Evolutionary conservation across 2,797 vertebrate genomes (phyloP).

Genomic region (Sebastes reedi): DNA sequence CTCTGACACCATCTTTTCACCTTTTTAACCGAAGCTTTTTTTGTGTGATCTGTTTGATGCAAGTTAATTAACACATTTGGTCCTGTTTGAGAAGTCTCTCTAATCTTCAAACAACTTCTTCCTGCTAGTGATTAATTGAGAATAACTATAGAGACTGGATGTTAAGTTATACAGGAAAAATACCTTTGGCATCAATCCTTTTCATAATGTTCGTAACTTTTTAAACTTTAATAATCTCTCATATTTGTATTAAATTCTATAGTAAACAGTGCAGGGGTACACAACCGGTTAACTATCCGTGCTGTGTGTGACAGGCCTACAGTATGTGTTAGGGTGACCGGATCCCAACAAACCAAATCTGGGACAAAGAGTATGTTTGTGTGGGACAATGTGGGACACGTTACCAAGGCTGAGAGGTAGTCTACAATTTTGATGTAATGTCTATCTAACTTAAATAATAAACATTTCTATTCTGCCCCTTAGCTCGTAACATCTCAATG

Average conservation of each 20-base stretch:
- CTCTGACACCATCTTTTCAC: neutral
- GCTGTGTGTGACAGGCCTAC: neutral
- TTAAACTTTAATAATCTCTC: neutral
- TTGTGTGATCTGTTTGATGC: neutral
- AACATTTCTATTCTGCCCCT: no score
- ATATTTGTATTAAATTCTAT: neutral
- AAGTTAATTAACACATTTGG: conserved; percentile 11
- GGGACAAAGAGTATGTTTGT: no score
- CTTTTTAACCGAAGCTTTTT: neutral
- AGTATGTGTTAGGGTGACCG: neutral
- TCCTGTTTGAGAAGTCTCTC: neutral
- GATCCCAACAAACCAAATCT: no score
- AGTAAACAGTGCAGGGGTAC: neutral
- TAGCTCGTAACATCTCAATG: rapidly evolving
- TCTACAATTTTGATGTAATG: no score
- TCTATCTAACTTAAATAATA: no score
- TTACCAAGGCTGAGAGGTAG: no score
- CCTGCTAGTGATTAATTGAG: neutral
- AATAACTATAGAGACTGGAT: neutral
- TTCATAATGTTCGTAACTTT: neutral
- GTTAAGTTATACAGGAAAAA: neutral
- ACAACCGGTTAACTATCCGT: neutral
- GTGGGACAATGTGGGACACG: no score
- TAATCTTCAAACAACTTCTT: neutral
- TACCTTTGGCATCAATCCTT: neutral